These are phyloP conservation scores for Xestia ashworthii DNA, from an alignment of 2,888 invertebrate genomes.

Conservation along the genomic window DNA sequence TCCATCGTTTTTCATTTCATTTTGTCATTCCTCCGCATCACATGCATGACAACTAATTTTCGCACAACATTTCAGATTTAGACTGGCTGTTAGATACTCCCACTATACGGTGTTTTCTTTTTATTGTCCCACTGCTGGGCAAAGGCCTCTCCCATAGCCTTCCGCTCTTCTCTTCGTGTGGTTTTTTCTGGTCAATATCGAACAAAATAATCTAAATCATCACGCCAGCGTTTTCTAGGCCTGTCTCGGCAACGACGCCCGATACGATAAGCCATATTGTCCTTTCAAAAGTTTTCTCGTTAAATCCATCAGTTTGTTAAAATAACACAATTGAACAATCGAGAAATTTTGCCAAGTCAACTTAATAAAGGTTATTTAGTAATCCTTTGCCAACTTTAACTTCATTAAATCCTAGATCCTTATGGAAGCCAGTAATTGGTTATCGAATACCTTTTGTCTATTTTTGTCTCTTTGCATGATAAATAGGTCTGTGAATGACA, in stretches of 20 bases:
- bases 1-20: neutral
- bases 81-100: neutral
- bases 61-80: neutral
- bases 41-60: neutral
- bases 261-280: neutral
- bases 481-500: neutral
- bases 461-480: neutral
- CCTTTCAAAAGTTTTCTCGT: neutral
- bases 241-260: no score
- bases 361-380: conserved; percentile 24
- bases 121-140: no score
- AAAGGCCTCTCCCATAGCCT: no score
- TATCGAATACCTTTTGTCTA: neutral
- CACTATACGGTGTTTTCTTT: neutral
- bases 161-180: no score
- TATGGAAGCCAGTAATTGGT: conserved; percentile 16
- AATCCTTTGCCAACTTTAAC: conserved; percentile 13
- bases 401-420: conserved; percentile 24
- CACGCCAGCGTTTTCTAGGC: no score
- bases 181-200: no score
- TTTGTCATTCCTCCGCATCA: neutral
- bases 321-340: conserved; percentile 3
- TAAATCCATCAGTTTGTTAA: neutral
- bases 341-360: conserved; percentile 6
- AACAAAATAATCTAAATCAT: no score